Conservation (phyloP, 2,797 vertebrate genomes). For the Buphagus erythrorhynchus region DNA sequence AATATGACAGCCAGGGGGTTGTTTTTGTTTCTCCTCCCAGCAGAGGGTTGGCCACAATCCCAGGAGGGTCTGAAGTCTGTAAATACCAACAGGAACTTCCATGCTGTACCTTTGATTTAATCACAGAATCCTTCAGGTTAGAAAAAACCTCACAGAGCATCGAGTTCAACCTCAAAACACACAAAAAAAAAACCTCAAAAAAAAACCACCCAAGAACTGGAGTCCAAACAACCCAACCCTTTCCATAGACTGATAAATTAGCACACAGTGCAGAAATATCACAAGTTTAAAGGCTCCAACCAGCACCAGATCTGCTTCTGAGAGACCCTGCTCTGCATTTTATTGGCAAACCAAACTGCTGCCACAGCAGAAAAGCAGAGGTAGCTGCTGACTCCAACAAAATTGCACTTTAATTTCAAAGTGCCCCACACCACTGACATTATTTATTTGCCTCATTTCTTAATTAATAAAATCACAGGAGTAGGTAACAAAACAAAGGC, state of each 20-base stretch:
- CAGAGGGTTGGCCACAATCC: background rate
- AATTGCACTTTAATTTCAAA: background rate
- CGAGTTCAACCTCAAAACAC: background rate
- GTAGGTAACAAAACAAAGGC: background rate
- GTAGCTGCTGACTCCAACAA: background rate
- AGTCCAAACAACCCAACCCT: background rate
- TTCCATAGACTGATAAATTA: fast-evolving
- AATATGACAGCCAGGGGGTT: background rate
- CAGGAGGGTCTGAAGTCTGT: background rate
- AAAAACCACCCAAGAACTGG: background rate
- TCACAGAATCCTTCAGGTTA: background rate
- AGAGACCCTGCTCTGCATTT: background rate
- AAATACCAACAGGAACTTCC: background rate
- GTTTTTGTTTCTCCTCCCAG: too few species aligned
- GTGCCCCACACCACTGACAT: background rate
- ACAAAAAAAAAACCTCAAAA: background rate
- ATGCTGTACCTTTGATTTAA: background rate
- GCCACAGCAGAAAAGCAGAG: background rate
- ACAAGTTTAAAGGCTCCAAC: background rate
- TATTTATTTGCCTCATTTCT: background rate
- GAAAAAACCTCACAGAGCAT: background rate
- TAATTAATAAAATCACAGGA: background rate
- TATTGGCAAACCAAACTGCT: background rate
- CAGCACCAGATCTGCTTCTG: background rate
- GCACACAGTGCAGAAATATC: background rate